Conservation (phyloP, 2,113 vertebrate genomes). For the Tragulus kanchil region DNA sequence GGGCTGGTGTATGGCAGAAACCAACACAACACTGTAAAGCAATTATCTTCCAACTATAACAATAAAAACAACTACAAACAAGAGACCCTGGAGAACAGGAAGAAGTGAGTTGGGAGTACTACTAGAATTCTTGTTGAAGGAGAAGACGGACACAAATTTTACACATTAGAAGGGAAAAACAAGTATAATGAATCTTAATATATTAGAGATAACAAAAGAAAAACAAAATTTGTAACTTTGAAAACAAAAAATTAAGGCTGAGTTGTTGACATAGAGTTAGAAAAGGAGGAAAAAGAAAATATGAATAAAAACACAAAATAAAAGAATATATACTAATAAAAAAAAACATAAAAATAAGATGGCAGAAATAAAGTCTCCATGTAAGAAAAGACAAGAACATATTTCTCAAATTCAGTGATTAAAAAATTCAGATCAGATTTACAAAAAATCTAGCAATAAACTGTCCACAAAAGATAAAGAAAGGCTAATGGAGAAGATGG, state of each 20-base stretch:
- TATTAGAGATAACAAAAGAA: background rate
- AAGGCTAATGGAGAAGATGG: background rate
- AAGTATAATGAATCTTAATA: background rate
- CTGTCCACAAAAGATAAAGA: background rate
- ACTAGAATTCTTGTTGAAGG: background rate
- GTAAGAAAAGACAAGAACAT: background rate
- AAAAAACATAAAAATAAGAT: constrained; percentile 23
- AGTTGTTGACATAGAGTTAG: constrained; percentile 4
- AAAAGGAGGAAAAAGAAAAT: background rate
- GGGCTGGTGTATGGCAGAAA: no score
- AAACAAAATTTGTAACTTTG: background rate
- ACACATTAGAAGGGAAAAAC: background rate
- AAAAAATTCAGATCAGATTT: background rate
- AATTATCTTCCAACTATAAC: background rate
- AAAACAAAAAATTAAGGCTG: constrained; percentile 6
- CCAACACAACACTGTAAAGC: no score
- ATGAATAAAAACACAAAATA: constrained; percentile 17
- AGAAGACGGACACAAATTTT: background rate
- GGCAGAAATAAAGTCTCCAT: constrained; percentile 12
- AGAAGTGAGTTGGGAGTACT: background rate
- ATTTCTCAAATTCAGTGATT: background rate
- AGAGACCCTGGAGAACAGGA: background rate
- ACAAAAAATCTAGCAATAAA: background rate
- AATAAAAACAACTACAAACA: background rate
- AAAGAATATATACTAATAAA: background rate